Base-by-base conservation (phyloP, 2,113 vertebrate species). In the Seriola rivoliana region DNA sequence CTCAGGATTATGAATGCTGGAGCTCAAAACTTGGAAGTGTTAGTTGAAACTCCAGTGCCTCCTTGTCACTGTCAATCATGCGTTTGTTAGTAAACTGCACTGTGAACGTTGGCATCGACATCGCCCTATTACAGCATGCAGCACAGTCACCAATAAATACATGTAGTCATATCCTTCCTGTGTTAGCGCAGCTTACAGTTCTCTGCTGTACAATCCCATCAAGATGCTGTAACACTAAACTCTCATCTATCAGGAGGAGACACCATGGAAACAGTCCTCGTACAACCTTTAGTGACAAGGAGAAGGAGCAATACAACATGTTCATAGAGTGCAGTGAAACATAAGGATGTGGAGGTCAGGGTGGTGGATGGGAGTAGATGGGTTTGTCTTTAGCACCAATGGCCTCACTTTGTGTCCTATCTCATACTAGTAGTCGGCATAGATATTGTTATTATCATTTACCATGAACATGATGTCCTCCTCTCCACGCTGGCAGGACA, bases 241-340 rank as follows among this genome's bases (percentile, higher is more conserved):
- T 58, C 29, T 38, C 21, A 54, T 79, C 80, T 34, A 50, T 70
- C 65, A 81, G 54, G 29, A 58, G 66, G 46, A 65, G 72, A 80
- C 38, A 13, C 6, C 25, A 25, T 4, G 64, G 19, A 36, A 34
- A 50, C 42, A 12, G 34, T 44, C 78, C 50, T 64, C 13, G 16
- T 10, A 29, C 72, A 73, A 60, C 67, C 68, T 74, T 77, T 64
- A 58, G 38, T 34, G 40, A 74, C 69, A 42, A 5, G 3, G 54
- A 66, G 2, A 65, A 46, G 48, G 36, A 62, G 44, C 58, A 55
- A 44, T 34, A 19, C 42, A 71, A 82, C 40, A 57, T 60, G 50
- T 72, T 71, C 59, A 73, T 36, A 9, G 69, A 64, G 71, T 17
- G 71, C 60, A 19, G 59, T 68, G 69, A 74, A 52, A 71, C 71